Base-by-base conservation (phyloP, 2,888 invertebrate genomes). In the Neria commutata region DNA sequence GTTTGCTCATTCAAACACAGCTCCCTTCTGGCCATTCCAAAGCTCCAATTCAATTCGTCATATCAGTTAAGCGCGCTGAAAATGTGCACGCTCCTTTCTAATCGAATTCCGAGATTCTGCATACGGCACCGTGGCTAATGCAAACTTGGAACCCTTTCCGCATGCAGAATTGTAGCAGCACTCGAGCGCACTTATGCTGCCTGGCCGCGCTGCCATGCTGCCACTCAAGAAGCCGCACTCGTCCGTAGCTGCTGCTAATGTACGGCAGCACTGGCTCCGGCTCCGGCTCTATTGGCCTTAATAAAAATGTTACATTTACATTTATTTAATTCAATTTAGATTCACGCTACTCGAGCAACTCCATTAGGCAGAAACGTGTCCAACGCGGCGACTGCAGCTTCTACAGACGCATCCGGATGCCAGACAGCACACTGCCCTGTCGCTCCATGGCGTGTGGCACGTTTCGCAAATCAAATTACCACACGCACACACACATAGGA, bases 291-390 rank as follows among this genome's bases (percentile, higher is more conserved):
- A 73, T 73, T 71, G 71, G 71, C 61, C 74, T 74, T 69, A 73
- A 75, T 72, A 69, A 74, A 73, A 71, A 74, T 70, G 75, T 66
- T 72, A 69, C 73, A 72, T 71, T 75, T n/a, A n/a, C n/a, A n/a
- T 72, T 72, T 72, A 74, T 74, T 74, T 72, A 76, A 77, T 75
- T 78, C 72, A 74, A 77, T 76, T 77, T 74, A 70, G 72, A 76
- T 77, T 78, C 75, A 77, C 78, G 77, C 76, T 70, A 75, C 77
- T 77, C 78, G 69, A 76, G 70, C 75, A 75, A 77, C 75, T 78
- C 77, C 78, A 77, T 77, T 77, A 77, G 70, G 76, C 75, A 67
- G 70, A 77, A 78, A 78, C 77, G 77, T 77, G 77, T 77, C 75
- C 77, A 67, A 63, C 67, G 57, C 61, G 66, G 64, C 14, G 21